These are phyloP conservation scores for Nothobranchius furzeri DNA, from an alignment of 2,113 vertebrate species.

Conservation along the genomic window DNA sequence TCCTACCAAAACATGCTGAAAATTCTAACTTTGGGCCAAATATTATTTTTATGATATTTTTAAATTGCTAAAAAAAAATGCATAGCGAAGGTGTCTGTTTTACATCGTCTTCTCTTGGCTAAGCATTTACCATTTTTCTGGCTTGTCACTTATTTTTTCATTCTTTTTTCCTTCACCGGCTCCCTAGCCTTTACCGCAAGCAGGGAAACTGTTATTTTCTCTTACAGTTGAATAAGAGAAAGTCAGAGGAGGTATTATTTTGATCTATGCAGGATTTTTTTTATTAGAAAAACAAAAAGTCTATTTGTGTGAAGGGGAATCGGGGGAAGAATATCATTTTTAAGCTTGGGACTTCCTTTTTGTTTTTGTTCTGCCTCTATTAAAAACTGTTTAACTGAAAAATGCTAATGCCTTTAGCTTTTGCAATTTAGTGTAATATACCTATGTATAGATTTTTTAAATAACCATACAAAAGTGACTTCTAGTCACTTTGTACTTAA, in stretches of 20 bases:
- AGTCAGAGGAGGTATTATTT: constrained; percentile 67
- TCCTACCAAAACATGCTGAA: constrained; percentile 54
- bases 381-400: constrained; percentile 68
- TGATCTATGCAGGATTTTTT: constrained; percentile 81
- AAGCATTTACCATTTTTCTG: constrained; percentile 45
- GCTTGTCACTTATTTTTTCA: not conserved
- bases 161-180: constrained; percentile 55
- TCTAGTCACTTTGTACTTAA: constrained; percentile 72
- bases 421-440: constrained; percentile 70
- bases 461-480: constrained; percentile 69
- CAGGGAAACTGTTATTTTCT: constrained; percentile 75
- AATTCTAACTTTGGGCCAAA: constrained; percentile 45
- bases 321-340: constrained; percentile 9
- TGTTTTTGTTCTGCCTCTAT: constrained; percentile 39
- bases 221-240: constrained; percentile 59
- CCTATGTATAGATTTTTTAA: constrained; percentile 66
- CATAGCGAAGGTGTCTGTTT: not conserved
- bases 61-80: constrained; percentile 13
- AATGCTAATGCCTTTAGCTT: constrained; percentile 75
- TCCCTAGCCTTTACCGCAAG: constrained; percentile 67
- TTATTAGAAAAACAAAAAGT: constrained; percentile 20
- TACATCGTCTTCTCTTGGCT: constrained; percentile 2
- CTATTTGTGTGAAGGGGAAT: not conserved
- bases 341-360: constrained; percentile 38
- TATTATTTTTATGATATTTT: constrained; percentile 1